Percentiles rank a stretch among this genome's conserved stretches.
phyloP scores from a whole-genome alignment of 2,113 vertebrate genomes.

The Callithrix jacchus region DNA sequence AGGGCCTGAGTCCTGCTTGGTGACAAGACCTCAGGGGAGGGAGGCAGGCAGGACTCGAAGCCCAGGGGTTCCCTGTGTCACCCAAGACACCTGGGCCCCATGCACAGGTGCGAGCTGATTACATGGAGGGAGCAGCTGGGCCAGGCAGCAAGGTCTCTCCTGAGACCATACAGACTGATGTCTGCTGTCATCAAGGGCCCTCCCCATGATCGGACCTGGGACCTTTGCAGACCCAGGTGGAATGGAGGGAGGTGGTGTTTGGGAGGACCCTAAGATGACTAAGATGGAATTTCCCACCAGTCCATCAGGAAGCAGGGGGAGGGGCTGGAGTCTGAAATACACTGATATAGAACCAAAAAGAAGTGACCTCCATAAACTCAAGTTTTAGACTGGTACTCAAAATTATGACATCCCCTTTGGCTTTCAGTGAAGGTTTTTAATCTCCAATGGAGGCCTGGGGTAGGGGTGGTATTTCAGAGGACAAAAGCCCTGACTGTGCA shows the following conservation, averaged over 20 bases:
- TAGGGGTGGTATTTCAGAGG: neutral
- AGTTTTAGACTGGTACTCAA: neutral
- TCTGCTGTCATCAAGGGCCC: neutral
- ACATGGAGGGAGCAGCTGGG: rapidly evolving
- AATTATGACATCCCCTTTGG: neutral
- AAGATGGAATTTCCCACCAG: neutral
- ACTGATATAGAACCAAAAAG: neutral
- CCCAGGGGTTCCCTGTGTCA: neutral
- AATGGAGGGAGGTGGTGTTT: neutral
- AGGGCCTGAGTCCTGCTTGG: neutral
- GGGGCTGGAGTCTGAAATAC: neutral
- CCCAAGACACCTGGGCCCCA: neutral
- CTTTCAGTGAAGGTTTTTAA: conserved; percentile 63
- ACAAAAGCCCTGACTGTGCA: neutral
- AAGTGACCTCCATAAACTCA: too few relatives aligned
- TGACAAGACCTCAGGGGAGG: neutral
- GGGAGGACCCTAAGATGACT: neutral
- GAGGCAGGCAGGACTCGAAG: too few relatives aligned
- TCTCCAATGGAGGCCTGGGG: conserved; percentile 32
- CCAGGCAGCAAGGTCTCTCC: neutral
- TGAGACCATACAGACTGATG: neutral
- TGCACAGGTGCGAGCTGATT: neutral
- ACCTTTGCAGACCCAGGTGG: neutral
- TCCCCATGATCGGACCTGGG: neutral
- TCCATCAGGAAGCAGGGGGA: neutral